Base-by-base conservation (phyloP, 2,888 invertebrate genomes). In the Lacanobia wlatinum region DNA sequence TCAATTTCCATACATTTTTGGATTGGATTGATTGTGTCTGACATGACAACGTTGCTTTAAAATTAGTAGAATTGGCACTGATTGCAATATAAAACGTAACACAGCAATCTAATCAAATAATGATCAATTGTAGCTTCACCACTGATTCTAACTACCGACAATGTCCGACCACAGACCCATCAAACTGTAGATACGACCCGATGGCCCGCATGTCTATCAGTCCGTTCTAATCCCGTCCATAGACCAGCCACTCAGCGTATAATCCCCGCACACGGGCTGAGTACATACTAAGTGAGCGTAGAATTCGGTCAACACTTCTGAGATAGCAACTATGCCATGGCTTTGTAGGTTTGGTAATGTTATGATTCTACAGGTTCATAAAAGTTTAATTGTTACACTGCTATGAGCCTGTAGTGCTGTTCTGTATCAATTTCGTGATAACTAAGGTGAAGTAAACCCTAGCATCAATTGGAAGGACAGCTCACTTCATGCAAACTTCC, bases 121-220 rank as follows among this genome's bases (percentile, higher is more conserved):
- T 16, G 43, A 46, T 48, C 50, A 52, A 62, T 56, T 2, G 5
- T 68, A 65, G 10, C 71, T 63, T 76, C 23, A 9, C 56, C 14
- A 46, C 34, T 58, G 34, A 63, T 73, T 66, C 53, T 53, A 75
- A 65, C 50, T 69, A 53, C 56, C 50, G 46, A 58, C 59, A 43
- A 69, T 70, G 55, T 64, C 34, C 58, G 38, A 61, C 21, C 56
- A 58, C 21, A 70, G 69, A 68, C n/a, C 72, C 52, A 70, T 78
- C 79, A 59, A 70, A 60, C 66, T 55, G n/a, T 62, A 67, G 70
- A 73, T 64, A 67, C 63, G 46, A 55, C 48, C 34, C 52, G 63
- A 78, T 73, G 52, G 72, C 86, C 81, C 78, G 73, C 78, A 85
- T 85, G 73, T 81, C 75, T 76, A 84, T 85, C 78, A 73, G 71